Evolutionary conservation across 2,113 vertebrate genomes (phyloP), one percentile per base, ranked within the genome.

Genomic region (Apeltes quadracus): DNA sequence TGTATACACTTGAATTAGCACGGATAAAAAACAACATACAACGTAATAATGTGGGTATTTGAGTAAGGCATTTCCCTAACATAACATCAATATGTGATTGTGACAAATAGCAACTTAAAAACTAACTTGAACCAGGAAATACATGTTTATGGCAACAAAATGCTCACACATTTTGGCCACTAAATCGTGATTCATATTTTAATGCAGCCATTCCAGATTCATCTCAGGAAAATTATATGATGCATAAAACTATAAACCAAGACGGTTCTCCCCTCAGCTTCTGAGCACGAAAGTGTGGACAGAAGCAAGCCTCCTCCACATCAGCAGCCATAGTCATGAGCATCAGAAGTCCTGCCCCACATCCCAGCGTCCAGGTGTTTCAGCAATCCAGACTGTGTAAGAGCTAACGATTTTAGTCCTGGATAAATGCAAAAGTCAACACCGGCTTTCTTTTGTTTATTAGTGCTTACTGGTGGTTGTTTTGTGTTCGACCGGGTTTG

Each of bases 391-490:
- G n/a, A 53, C 46, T 25, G 23, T 6, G 12, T 34, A 15, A 22
- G 10, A n/a, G 9, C 38, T n/a, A 36, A 50, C 9, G 11, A 6
- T 27, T 27, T 61, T 43, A 25, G 8, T 61, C 32, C 32, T 36
- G 7, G 13, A 59, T 39, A 5, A 44, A 44, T 13, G 29, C 18
- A 44, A 43, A 18, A 11, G 4, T 20, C 16, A 27, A 39, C 23
- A 20, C 9, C n/a, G n/a, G n/a, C n/a, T n/a, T n/a, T n/a, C n/a
- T n/a, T n/a, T n/a, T n/a, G n/a, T n/a, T n/a, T n/a, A n/a, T n/a
- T n/a, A n/a, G n/a, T 25, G 41, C 76, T 51, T 71, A 69, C 59
- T 70, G 58, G 67, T 56, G 59, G 59, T 25, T 58, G 32, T 61
- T 43, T 61, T 59, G 56, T 61, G 27, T 67, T 75, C 75, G 50